Evolutionary conservation across 2,888 invertebrate species (phyloP).

Genomic region (Pseudococcus viburni): DNA sequence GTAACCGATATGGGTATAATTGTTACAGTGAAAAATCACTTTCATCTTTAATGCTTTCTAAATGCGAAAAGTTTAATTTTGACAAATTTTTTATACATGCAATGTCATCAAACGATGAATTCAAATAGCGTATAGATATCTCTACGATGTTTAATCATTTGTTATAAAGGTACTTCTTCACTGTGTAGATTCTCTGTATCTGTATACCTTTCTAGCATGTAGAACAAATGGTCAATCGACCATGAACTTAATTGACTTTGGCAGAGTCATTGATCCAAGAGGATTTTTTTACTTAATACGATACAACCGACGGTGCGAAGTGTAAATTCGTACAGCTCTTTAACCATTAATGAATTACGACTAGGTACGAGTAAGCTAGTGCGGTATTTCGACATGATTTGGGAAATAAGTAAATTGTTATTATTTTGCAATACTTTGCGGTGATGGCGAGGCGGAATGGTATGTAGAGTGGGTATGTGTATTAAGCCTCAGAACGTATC

Average conservation of each 20-base stretch:
- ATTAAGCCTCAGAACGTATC: not conserved
- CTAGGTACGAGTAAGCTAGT: not conserved
- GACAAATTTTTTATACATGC: slow-evolving; percentile 45
- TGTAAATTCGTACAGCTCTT: not conserved
- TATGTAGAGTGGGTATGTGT: not conserved
- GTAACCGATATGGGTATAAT: not conserved
- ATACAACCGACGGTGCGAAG: not conserved
- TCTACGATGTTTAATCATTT: slow-evolving; percentile 35
- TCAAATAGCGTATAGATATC: slow-evolving; percentile 33
- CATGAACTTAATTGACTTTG: slow-evolving; percentile 62
- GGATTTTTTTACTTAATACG: slow-evolving; percentile 2
- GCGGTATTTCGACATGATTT: slow-evolving; percentile 16
- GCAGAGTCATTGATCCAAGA: slow-evolving; percentile 60
- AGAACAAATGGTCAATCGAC: slow-evolving; percentile 59
- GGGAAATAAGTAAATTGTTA: slow-evolving; percentile 12
- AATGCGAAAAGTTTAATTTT: slow-evolving; percentile 47
- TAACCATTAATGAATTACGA: slow-evolving; percentile 4
- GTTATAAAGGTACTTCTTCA: not conserved
- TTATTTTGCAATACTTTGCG: slow-evolving; percentile 36
- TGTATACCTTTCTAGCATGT: slow-evolving; percentile 9
- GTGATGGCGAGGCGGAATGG: not conserved
- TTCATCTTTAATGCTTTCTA: slow-evolving; percentile 55
- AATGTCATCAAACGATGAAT: slow-evolving; percentile 13
- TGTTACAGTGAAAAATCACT: not conserved
- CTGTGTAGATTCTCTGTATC: not conserved